Conservation (phyloP, 2,888 invertebrate genomes). For the Lasioglossum marginatum region DNA sequence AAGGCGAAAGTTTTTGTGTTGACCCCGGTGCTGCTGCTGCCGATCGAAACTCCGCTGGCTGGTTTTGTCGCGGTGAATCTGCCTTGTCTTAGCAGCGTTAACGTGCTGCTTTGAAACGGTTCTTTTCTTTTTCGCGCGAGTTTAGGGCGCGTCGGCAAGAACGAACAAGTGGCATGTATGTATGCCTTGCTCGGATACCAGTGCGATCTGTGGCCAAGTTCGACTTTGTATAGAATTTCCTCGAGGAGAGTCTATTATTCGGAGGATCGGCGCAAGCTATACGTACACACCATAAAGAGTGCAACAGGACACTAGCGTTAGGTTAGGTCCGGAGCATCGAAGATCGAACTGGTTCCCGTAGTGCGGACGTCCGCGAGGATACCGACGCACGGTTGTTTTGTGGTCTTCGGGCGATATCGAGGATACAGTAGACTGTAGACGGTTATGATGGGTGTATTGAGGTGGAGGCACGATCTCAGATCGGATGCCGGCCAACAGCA, state of each 20-base stretch:
- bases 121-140: not conserved
- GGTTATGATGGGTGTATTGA: constrained; percentile 84
- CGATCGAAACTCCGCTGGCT: not conserved
- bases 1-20: constrained; percentile 4
- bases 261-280: constrained; percentile 20
- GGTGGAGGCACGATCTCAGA: constrained; percentile 84
- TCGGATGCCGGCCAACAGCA: constrained; percentile 81
- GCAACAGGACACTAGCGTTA: constrained; percentile 53
- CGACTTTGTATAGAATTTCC: not conserved
- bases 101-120: not conserved
- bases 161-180: not conserved
- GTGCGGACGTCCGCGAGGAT: constrained; percentile 33
- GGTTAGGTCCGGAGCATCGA: constrained; percentile 58
- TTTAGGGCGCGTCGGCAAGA: not conserved
- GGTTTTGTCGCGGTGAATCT: not conserved
- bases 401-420: constrained; percentile 19
- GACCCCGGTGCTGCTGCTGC: not conserved
- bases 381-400: constrained; percentile 8
- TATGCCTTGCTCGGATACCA: not conserved
- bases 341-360: constrained; percentile 52
- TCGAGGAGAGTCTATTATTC: constrained; percentile 14
- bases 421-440: constrained; percentile 28
- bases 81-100: not conserved
- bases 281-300: constrained; percentile 33
- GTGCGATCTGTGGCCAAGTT: not conserved